phyloP scores from a whole-genome alignment of 1,140 invertebrate genomes.

The Drosophila melanica region DNA sequence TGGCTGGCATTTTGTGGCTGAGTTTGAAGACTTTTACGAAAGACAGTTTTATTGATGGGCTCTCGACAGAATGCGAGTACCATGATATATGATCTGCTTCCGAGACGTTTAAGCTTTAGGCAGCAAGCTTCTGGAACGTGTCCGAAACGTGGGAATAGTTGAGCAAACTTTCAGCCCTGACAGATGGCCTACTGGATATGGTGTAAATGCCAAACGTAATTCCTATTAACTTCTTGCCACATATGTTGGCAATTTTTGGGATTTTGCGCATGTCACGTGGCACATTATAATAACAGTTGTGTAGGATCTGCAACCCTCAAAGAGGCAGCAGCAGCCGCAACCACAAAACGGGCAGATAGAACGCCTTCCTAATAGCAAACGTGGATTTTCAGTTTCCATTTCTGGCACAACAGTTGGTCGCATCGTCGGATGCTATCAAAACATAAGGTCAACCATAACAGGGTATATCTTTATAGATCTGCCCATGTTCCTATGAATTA shows the following conservation, averaged over 20 bases:
- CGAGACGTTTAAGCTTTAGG: slow-evolving; percentile 7
- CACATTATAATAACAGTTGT: slow-evolving; percentile 55
- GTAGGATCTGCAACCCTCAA: slow-evolving; percentile 43
- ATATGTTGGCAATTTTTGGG: slow-evolving; percentile 55
- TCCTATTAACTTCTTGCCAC: slow-evolving; percentile 28
- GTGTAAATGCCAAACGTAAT: slow-evolving; percentile 14
- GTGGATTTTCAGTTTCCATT: slow-evolving; percentile 7
- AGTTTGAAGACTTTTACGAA: slow-evolving; percentile 25
- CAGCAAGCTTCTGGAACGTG: slow-evolving; percentile 42
- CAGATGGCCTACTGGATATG: slow-evolving; percentile 14
- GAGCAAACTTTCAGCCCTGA: neutral
- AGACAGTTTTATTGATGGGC: slow-evolving; percentile 66
- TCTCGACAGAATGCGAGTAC: slow-evolving; percentile 2
- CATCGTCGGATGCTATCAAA: slow-evolving; percentile 7
- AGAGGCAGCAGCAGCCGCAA: neutral
- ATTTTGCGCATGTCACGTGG: slow-evolving; percentile 19
- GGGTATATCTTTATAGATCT: slow-evolving; percentile 14
- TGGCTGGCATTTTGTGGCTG: slow-evolving; percentile 46
- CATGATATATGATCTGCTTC: slow-evolving; percentile 14
- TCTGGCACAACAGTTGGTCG: slow-evolving; percentile 49
- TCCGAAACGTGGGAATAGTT: slow-evolving; percentile 43
- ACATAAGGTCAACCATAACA: neutral
- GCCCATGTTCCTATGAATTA: slow-evolving; percentile 61
- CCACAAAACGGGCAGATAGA: slow-evolving; percentile 8
- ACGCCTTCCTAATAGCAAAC: slow-evolving; percentile 35